phyloP scores from a whole-genome alignment of 2,888 invertebrate genomes.

The Pristionchus mayeri region DNA sequence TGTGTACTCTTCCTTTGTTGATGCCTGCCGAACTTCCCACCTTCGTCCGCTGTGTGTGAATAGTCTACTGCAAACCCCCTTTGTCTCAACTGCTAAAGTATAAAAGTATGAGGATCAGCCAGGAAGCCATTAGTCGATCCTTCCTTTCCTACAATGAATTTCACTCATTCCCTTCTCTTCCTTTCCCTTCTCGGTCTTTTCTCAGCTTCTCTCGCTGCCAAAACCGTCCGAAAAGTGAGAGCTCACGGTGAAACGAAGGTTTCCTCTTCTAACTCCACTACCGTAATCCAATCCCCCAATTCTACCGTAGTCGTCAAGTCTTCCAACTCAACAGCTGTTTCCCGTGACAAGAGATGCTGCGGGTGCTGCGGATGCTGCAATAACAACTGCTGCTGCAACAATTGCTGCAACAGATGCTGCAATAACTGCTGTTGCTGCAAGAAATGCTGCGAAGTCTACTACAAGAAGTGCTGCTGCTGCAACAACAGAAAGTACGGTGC shows the following conservation, averaged over 20 bases:
- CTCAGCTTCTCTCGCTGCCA: background rate
- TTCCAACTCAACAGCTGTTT: background rate
- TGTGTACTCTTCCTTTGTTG: constrained; percentile 1
- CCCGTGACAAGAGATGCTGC: constrained; percentile 27
- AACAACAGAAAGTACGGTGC: background rate
- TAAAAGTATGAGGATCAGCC: background rate
- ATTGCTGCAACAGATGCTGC: constrained; percentile 19
- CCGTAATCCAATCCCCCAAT: background rate
- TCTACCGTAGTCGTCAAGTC: constrained; percentile 18
- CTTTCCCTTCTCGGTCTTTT: background rate
- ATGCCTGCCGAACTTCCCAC: background rate
- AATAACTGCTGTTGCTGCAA: constrained; percentile 25
- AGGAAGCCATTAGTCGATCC: background rate
- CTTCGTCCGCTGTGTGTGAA: background rate
- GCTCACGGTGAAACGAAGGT: constrained; percentile 8
- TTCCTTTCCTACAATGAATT: constrained; percentile 6
- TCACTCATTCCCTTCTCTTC: background rate
- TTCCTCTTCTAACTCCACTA: background rate
- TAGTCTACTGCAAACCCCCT: constrained; percentile 4
- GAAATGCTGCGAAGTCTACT: constrained; percentile 42
- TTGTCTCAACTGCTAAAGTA: background rate
- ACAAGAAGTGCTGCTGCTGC: constrained; percentile 36
- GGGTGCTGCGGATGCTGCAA: constrained; percentile 33
- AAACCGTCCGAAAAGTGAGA: background rate
- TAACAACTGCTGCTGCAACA: constrained; percentile 22